phyloP scores from a whole-genome alignment of 1,140 invertebrate genomes.

The Microplitis mediator region DNA sequence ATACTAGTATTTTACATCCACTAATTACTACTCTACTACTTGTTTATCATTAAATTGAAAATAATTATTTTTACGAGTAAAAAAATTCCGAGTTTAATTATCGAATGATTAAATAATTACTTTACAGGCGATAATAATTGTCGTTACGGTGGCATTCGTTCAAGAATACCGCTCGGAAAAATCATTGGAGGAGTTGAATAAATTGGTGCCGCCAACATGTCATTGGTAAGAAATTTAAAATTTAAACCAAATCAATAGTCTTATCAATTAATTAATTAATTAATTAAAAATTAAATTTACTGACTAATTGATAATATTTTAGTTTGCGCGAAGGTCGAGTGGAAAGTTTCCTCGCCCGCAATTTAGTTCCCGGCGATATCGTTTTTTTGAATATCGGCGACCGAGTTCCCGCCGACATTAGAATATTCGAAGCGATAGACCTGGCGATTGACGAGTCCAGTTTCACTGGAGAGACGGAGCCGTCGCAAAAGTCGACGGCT shows the following conservation, averaged over 20 bases:
- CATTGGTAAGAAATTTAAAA: slow-evolving; percentile 70
- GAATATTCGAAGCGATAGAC: slow-evolving; percentile 90
- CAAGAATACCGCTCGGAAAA: slow-evolving; percentile 99
- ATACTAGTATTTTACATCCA: slow-evolving; percentile 15
- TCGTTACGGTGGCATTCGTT: slow-evolving; percentile 98
- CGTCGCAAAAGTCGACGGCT: slow-evolving; percentile 72
- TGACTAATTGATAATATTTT: slow-evolving; percentile 41
- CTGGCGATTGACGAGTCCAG: slow-evolving; percentile 97
- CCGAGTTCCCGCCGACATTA: slow-evolving; percentile 93
- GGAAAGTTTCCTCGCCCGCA: slow-evolving; percentile 90
- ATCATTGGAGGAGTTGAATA: slow-evolving; percentile 97
- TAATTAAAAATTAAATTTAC: neutral
- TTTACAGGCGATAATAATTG: slow-evolving; percentile 84
- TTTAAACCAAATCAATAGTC: neutral
- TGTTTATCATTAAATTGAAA: no score
- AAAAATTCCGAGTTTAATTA: no score
- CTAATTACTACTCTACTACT: neutral
- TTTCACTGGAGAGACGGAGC: slow-evolving; percentile 96
- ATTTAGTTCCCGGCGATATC: slow-evolving; percentile 98
- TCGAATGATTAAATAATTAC: no score
- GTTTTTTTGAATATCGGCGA: slow-evolving; percentile 93
- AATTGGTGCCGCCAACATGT: slow-evolving; percentile 91
- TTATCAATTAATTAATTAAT: no score
- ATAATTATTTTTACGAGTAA: slow-evolving; percentile 18
- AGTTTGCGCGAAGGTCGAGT: slow-evolving; percentile 86